These are phyloP conservation scores for Drosophila tristis DNA, from an alignment of 1,140 invertebrate genomes.

Conservation along the genomic window DNA sequence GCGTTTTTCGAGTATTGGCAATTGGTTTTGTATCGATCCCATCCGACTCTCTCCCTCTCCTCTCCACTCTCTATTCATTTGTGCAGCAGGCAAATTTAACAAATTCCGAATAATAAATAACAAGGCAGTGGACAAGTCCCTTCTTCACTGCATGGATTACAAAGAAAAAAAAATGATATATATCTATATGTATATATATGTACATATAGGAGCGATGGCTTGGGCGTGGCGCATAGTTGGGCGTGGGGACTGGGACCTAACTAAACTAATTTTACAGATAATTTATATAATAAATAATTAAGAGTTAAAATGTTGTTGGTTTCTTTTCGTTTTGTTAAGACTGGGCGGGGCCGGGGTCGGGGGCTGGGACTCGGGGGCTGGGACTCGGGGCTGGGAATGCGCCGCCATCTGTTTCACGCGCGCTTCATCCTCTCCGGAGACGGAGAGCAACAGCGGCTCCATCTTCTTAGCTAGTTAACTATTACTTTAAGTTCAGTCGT, in stretches of 20 bases:
- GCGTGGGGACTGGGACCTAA: constrained; percentile 9
- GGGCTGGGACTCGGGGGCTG: background rate
- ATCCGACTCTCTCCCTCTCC: constrained; percentile 20
- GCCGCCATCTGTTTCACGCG: constrained; percentile 1
- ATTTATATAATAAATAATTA: constrained; percentile 47
- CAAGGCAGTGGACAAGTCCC: constrained; percentile 43
- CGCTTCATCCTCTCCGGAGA: constrained; percentile 3
- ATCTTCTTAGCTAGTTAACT: constrained; percentile 66
- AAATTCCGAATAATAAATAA: constrained; percentile 68
- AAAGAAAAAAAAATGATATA: background rate
- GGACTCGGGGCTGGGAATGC: background rate
- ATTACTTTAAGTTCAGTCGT: constrained; percentile 73
- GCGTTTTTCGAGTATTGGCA: constrained; percentile 40
- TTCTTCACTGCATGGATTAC: constrained; percentile 5
- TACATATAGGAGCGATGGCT: background rate
- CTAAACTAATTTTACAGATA: constrained; percentile 14
- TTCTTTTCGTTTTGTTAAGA: background rate
- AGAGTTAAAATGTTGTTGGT: background rate
- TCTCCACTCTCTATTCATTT: background rate
- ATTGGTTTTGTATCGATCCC: constrained; percentile 9
- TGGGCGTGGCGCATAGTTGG: background rate
- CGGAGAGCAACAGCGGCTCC: constrained; percentile 4
- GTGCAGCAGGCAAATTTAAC: constrained; percentile 51
- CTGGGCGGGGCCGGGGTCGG: constrained; percentile 15
- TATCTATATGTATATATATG: no score